Evolutionary conservation across 35 echinoderm and acorn worm genomes (phyloP).

Genomic region (Apostichopus californicus): DNA sequence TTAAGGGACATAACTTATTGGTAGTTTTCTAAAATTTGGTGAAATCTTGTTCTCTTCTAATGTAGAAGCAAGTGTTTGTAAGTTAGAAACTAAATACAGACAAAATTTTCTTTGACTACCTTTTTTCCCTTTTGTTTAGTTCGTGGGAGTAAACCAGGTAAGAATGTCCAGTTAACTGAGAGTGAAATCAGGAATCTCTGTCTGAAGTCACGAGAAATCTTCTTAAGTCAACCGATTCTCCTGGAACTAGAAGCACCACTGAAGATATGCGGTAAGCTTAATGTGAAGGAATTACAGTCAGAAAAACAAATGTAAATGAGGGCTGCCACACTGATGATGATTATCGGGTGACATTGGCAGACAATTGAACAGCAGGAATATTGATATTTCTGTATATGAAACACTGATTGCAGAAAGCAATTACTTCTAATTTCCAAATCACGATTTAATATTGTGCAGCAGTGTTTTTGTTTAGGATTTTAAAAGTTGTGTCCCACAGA

Average conservation of each 20-base stretch:
- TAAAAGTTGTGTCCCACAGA: too few species aligned
- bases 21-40: too few species aligned
- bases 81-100: too few species aligned
- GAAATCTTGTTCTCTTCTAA: too few species aligned
- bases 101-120: background rate
- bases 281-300: background rate
- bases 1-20: too few species aligned
- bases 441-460: too few species aligned
- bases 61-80: background rate
- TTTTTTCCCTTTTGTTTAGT: constrained; percentile 26
- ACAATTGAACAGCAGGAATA: background rate
- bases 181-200: constrained; percentile 81
- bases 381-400: background rate
- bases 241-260: constrained; percentile 93
- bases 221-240: constrained; percentile 94
- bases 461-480: too few species aligned
- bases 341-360: background rate
- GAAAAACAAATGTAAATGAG: background rate
- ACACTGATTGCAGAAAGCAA: too few species aligned
- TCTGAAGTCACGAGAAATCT: constrained; percentile 92
- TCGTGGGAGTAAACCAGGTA: constrained; percentile 68
- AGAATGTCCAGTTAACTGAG: constrained; percentile 81
- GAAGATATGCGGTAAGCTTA: constrained; percentile 93
- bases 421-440: too few species aligned
- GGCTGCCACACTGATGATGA: background rate